phyloP scores from a whole-genome alignment of 2,888 invertebrate species.

The Acanthosepion esculentum region DNA sequence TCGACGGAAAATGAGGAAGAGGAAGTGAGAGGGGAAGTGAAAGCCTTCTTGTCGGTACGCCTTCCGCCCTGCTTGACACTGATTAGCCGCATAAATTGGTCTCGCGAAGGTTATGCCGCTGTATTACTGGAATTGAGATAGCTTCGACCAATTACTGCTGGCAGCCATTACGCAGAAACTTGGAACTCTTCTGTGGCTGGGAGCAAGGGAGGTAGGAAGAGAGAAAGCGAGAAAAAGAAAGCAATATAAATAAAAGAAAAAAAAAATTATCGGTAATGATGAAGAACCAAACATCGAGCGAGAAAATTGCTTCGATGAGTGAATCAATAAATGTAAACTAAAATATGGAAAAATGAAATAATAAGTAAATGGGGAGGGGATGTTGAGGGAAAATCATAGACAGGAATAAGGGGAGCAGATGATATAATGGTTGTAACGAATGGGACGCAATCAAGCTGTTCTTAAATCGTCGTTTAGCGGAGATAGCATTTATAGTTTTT shows the following conservation, averaged over 20 bases:
- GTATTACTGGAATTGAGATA: conserved; percentile 11
- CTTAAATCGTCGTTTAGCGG: not conserved
- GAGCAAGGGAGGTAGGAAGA: not conserved
- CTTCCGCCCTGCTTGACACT: conserved; percentile 12
- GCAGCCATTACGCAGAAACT: not conserved
- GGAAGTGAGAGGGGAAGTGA: not conserved
- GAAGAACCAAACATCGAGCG: not conserved
- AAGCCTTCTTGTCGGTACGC: not conserved
- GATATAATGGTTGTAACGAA: not conserved
- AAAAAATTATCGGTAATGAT: not conserved
- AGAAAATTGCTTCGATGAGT: not conserved
- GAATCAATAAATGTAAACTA: not conserved
- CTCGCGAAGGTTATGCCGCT: not conserved
- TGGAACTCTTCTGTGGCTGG: not conserved
- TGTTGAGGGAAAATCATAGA: not conserved
- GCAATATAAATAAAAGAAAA: not conserved
- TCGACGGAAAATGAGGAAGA: not conserved
- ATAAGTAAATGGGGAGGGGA: not conserved
- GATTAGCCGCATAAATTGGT: conserved; percentile 2
- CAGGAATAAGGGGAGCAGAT: not conserved
- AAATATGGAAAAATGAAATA: not conserved
- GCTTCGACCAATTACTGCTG: not conserved
- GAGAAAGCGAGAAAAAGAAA: not conserved
- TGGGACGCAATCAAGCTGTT: not conserved
- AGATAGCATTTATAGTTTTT: not conserved